These are phyloP conservation scores for Netelia virgata DNA, from an alignment of 2,888 invertebrate genomes.

Conservation along the genomic window DNA sequence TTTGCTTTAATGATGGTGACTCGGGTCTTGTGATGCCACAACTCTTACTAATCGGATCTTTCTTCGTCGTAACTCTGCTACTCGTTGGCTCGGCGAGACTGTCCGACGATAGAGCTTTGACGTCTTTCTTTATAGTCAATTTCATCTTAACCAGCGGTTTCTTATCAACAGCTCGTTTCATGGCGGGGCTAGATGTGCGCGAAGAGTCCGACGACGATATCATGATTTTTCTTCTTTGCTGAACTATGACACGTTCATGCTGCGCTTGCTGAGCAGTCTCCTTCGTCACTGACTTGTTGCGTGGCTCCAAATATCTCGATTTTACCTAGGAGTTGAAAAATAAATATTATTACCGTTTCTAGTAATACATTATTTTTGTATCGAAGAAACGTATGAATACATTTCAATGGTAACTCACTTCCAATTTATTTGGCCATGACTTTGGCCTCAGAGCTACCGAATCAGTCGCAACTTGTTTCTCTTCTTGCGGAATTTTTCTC, in stretches of 20 bases:
- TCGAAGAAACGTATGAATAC: not conserved
- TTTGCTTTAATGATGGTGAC: constrained; percentile 82
- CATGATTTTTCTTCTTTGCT: constrained; percentile 85
- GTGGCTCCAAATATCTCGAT: constrained; percentile 89
- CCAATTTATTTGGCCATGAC: constrained; percentile 83
- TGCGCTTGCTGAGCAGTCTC: constrained; percentile 72
- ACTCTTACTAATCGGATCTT: constrained; percentile 80
- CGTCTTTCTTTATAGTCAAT: constrained; percentile 80
- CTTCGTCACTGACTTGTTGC: constrained; percentile 79
- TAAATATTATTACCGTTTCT: not conserved
- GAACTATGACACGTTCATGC: constrained; percentile 80
- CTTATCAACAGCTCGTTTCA: constrained; percentile 84
- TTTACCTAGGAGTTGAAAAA: constrained; percentile 83
- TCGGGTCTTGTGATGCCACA: constrained; percentile 83
- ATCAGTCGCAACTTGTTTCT: constrained; percentile 75
- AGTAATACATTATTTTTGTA: not conserved
- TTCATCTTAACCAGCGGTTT: constrained; percentile 80
- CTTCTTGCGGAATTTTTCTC: constrained; percentile 80
- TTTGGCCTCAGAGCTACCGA: constrained; percentile 78
- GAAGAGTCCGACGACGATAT: constrained; percentile 89
- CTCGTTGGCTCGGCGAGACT: constrained; percentile 85
- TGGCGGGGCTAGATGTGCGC: constrained; percentile 89
- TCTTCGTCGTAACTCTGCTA: constrained; percentile 73
- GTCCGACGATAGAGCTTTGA: constrained; percentile 85
- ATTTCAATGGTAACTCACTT: constrained; percentile 73